phyloP scores from a whole-genome alignment of 2,888 invertebrate species.

The Acanthopleura granulata region DNA sequence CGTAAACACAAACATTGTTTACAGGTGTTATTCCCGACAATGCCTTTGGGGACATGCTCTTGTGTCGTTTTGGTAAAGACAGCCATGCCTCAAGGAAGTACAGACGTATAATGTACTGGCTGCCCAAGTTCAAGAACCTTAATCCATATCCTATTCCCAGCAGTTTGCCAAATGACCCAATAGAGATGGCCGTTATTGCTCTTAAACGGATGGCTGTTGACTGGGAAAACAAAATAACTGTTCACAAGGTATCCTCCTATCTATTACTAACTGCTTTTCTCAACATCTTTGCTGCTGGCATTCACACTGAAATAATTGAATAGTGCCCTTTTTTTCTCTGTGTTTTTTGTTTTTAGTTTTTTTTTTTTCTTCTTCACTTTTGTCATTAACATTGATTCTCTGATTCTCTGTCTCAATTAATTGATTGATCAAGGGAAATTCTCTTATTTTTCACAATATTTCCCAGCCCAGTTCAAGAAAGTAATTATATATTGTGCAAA shows the following conservation, averaged over 20 bases:
- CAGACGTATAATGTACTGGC: conserved; percentile 76
- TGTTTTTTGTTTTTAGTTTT: no score
- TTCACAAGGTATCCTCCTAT: conserved; percentile 49
- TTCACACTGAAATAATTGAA: no score
- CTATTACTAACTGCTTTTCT: no score
- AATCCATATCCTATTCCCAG: conserved; percentile 69
- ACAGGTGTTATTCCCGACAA: conserved; percentile 90
- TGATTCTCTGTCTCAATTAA: no score
- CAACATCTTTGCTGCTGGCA: no score
- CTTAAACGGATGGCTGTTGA: conserved; percentile 89
- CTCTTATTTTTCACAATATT: no score
- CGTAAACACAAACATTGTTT: background rate
- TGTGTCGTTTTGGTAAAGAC: conserved; percentile 85
- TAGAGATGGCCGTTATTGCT: conserved; percentile 85
- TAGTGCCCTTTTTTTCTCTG: no score
- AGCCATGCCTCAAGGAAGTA: conserved; percentile 74
- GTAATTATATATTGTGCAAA: no score
- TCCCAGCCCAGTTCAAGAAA: no score
- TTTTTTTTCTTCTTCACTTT: no score
- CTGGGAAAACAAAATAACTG: conserved; percentile 76
- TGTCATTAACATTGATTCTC: no score
- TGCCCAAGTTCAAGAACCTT: conserved; percentile 88
- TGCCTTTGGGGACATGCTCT: conserved; percentile 86
- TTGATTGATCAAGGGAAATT: no score
- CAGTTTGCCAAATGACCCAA: conserved; percentile 80